Percentiles rank a stretch among this genome's conserved stretches.
These are phyloP conservation scores for Dicranocentrus wangi DNA, from an alignment of 2,888 invertebrate genomes.

Conservation along the genomic window DNA sequence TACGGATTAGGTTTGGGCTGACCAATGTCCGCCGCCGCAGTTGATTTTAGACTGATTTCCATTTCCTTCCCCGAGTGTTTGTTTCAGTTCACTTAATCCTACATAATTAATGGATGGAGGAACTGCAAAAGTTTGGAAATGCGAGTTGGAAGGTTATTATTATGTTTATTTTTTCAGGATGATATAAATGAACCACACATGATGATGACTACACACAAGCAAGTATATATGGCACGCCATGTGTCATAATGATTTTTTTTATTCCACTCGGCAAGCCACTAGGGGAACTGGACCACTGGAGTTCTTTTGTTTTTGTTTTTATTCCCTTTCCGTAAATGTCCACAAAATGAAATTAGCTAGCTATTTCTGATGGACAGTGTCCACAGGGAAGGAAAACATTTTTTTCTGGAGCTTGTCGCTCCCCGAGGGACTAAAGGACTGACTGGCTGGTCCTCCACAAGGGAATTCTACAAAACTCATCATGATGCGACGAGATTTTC, in stretches of 20 bases:
- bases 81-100: slow-evolving; percentile 8
- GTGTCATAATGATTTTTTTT: no score
- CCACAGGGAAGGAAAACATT: slow-evolving; percentile 13
- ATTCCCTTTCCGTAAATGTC: slow-evolving; percentile 15
- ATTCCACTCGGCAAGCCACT: no score
- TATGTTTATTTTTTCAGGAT: no score
- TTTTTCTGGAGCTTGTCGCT: slow-evolving; percentile 31
- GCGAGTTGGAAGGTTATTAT: no score
- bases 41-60: slow-evolving; percentile 22
- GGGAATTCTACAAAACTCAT: slow-evolving; percentile 35
- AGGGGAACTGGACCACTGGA: no score
- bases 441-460: slow-evolving; percentile 44
- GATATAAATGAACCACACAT: no score
- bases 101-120: slow-evolving; percentile 8
- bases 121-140: no score
- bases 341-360: not conserved
- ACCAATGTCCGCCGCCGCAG: slow-evolving; percentile 26
- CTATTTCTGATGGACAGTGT: slow-evolving; percentile 23
- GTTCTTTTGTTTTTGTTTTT: slow-evolving; percentile 45
- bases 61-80: not conserved
- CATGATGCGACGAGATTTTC: slow-evolving; percentile 21
- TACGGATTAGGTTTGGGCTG: slow-evolving; percentile 28
- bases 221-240: no score
- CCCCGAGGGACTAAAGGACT: slow-evolving; percentile 43
- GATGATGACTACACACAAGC: no score